A percentile compares a stretch with the other conserved stretches of the same genome.
Evolutionary conservation across 2,888 invertebrate species (phyloP).

Genomic region (Epicampocera succincta): DNA sequence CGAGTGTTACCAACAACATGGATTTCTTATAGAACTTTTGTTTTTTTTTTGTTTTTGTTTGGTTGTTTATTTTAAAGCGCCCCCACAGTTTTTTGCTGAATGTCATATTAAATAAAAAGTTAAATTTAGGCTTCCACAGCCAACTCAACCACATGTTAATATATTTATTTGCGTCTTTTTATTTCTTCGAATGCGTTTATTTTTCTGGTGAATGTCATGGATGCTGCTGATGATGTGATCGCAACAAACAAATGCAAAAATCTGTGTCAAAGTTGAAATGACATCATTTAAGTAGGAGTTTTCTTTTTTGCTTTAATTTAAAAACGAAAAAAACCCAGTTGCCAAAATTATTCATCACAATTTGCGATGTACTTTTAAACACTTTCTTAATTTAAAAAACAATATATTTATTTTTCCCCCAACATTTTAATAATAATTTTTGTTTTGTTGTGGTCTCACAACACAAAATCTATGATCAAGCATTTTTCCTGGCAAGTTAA

Average conservation of each 20-base stretch:
- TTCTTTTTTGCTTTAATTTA: conserved; percentile 1
- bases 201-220: not conserved
- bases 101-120: not conserved
- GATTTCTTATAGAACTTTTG: too few species aligned
- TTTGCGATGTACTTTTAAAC: conserved; percentile 29
- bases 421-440: conserved; percentile 5
- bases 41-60: not conserved
- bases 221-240: conserved; percentile 49
- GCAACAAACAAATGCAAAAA: conserved; percentile 31
- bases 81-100: conserved; percentile 31
- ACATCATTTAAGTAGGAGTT: conserved; percentile 47
- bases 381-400: conserved; percentile 45
- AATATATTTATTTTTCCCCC: conserved; percentile 37
- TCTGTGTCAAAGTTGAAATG: conserved; percentile 47
- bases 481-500: conserved; percentile 17
- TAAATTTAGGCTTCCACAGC: conserved; percentile 11
- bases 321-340: conserved; percentile 3
- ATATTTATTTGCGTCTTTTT: conserved; percentile 17
- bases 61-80: conserved; percentile 11
- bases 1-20: not conserved
- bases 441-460: conserved; percentile 13
- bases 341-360: conserved; percentile 11
- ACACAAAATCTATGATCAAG: conserved; percentile 36
- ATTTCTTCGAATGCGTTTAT: not conserved
- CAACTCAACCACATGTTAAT: conserved; percentile 55